Evolutionary conservation across 2,888 invertebrate species (phyloP).

Genomic region (Trisateles emortualis): DNA sequence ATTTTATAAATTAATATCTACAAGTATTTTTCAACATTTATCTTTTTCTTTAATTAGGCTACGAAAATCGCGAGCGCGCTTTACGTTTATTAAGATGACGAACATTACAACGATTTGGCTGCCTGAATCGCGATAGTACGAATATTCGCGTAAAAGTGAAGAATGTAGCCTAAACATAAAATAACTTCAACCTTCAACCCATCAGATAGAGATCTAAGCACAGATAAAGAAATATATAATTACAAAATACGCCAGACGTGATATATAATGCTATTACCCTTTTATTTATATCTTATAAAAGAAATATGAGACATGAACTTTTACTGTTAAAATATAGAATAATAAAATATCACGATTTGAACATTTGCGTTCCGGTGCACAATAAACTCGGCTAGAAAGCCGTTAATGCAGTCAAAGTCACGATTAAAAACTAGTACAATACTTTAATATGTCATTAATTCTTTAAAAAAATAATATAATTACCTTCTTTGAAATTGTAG

Average conservation of each 20-base stretch:
- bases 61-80: too few relatives aligned
- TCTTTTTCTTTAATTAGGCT: too few relatives aligned
- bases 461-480: slow-evolving; percentile 39
- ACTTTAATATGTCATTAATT: slow-evolving; percentile 46
- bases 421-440: slow-evolving; percentile 48
- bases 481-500: slow-evolving; percentile 27
- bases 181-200: too few relatives aligned
- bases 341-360: slow-evolving; percentile 51
- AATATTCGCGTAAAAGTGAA: too few relatives aligned
- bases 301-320: slow-evolving; percentile 47
- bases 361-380: slow-evolving; percentile 45
- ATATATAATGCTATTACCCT: slow-evolving; percentile 11
- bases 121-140: too few relatives aligned
- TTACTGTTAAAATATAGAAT: slow-evolving; percentile 49
- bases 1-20: too few relatives aligned
- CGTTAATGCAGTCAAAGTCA: slow-evolving; percentile 45
- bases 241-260: background rate
- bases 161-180: too few relatives aligned
- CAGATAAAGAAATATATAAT: background rate
- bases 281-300: slow-evolving; percentile 27
- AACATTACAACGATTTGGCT: too few relatives aligned
- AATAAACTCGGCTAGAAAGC: slow-evolving; percentile 50
- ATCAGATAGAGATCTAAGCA: background rate
- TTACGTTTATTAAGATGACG: too few relatives aligned
- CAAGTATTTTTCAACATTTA: too few relatives aligned